Evolutionary conservation across 1,140 invertebrate species (phyloP).

Genomic region (Catajapyx aquilonaris): DNA sequence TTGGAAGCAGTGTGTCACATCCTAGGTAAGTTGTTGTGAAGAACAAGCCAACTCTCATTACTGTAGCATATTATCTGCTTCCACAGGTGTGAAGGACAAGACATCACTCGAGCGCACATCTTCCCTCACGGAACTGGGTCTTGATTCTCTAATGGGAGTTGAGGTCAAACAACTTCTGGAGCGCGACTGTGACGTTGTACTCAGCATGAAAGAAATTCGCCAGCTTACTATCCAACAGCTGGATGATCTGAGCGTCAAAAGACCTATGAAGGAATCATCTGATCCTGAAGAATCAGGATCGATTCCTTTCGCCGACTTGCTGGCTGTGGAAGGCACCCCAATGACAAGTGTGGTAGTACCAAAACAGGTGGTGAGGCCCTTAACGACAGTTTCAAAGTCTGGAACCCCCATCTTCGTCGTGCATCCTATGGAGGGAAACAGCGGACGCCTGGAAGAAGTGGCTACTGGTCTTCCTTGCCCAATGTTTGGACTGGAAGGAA

Average conservation of each 20-base stretch:
- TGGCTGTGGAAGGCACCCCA: not conserved
- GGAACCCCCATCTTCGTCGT: slow-evolving; percentile 28
- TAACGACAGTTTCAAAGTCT: not conserved
- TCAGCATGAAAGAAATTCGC: too few species aligned
- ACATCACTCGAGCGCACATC: slow-evolving; percentile 22
- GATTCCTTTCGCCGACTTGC: not conserved
- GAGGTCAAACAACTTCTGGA: too few species aligned
- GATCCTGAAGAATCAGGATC: not conserved
- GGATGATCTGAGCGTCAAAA: not conserved
- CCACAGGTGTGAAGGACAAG: slow-evolving; percentile 28
- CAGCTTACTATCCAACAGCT: slow-evolving; percentile 20
- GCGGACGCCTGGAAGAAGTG: slow-evolving; percentile 18
- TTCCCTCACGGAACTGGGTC: slow-evolving; percentile 31
- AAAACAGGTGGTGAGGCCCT: not conserved
- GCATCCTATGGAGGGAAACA: slow-evolving; percentile 33
- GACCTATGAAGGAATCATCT: not conserved
- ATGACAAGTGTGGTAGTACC: not conserved
- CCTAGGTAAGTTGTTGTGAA: slow-evolving; percentile 6
- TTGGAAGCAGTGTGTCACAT: slow-evolving; percentile 5
- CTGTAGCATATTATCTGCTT: slow-evolving; percentile 9
- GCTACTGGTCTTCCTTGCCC: slow-evolving; percentile 20
- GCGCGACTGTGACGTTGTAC: too few species aligned
- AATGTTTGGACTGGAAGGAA: slow-evolving; percentile 32
- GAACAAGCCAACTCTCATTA: not conserved
- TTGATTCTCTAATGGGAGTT: slow-evolving; percentile 38